A percentile compares a stretch with the other conserved stretches of the same genome.
phyloP scores from a whole-genome alignment of 2,797 vertebrate genomes.

The Thunnus albacares region DNA sequence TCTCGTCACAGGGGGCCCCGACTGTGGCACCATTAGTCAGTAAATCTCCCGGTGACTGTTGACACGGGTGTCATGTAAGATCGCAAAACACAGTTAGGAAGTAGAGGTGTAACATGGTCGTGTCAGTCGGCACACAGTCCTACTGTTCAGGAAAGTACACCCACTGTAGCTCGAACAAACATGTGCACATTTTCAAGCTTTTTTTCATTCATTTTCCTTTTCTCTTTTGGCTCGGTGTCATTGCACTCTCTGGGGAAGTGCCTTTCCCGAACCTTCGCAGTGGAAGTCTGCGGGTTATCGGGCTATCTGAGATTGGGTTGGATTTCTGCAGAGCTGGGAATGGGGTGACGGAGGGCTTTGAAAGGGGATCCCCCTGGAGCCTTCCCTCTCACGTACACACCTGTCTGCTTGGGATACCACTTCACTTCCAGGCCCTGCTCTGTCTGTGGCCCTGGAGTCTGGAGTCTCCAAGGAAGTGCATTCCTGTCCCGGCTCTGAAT shows the following conservation, averaged over 20 bases:
- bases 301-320: constrained; percentile 79
- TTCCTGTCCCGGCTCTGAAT: constrained; percentile 75
- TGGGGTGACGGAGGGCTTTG: constrained; percentile 72
- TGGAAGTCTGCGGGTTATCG: constrained; percentile 75
- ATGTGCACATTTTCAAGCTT: background rate
- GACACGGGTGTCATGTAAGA: constrained; percentile 80
- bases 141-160: background rate
- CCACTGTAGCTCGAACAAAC: background rate
- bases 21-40: constrained; percentile 75
- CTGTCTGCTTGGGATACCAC: constrained; percentile 79
- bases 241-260: constrained; percentile 34
- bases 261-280: constrained; percentile 19
- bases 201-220: background rate
- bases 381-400: constrained; percentile 75
- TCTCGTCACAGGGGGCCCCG: constrained; percentile 58
- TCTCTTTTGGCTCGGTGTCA: constrained; percentile 5
- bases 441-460: constrained; percentile 79
- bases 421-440: constrained; percentile 73
- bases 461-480: constrained; percentile 81
- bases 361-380: constrained; percentile 79
- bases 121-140: constrained; percentile 31
- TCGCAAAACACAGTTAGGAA: constrained; percentile 81
- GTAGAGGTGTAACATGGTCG: constrained; percentile 46
- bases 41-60: constrained; percentile 84
- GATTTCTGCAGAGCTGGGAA: constrained; percentile 77